phyloP scores from a whole-genome alignment of 1,140 invertebrate genomes.

The Brachionus plicatilis region DNA sequence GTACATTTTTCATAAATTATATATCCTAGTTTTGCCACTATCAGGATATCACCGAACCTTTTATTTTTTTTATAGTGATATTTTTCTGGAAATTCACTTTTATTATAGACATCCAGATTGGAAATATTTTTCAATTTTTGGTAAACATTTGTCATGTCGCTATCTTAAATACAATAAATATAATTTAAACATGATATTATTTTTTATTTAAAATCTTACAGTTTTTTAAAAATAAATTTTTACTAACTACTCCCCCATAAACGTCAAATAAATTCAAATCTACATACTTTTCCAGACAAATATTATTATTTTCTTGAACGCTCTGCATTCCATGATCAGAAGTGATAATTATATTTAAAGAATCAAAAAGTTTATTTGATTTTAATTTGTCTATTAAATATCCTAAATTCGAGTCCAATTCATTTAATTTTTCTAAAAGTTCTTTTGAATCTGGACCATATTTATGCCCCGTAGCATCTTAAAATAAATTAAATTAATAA shows the following conservation, averaged over 20 bases:
- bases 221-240: conserved; percentile 40
- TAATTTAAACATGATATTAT: neutral
- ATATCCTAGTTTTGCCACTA: conserved; percentile 45
- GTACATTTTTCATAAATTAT: conserved; percentile 38
- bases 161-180: conserved; percentile 57
- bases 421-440: conserved; percentile 45
- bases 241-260: conserved; percentile 41
- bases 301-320: conserved; percentile 56
- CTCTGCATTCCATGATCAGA: conserved; percentile 71
- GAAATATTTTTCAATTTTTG: conserved; percentile 54
- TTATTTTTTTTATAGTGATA: conserved; percentile 63
- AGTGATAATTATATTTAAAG: conserved; percentile 65
- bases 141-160: conserved; percentile 59
- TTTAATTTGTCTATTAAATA: conserved; percentile 37
- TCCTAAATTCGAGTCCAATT: conserved; percentile 31
- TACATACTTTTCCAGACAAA: conserved; percentile 62
- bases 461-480: conserved; percentile 48
- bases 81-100: conserved; percentile 59
- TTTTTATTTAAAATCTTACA: neutral
- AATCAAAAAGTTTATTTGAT: conserved; percentile 56
- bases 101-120: conserved; percentile 61
- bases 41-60: conserved; percentile 53
- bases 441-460: conserved; percentile 51
- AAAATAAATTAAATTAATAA: neutral
- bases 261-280: conserved; percentile 56